Evolutionary conservation across 2,113 vertebrate species (phyloP).

Genomic region (Propithecus coquereli): DNA sequence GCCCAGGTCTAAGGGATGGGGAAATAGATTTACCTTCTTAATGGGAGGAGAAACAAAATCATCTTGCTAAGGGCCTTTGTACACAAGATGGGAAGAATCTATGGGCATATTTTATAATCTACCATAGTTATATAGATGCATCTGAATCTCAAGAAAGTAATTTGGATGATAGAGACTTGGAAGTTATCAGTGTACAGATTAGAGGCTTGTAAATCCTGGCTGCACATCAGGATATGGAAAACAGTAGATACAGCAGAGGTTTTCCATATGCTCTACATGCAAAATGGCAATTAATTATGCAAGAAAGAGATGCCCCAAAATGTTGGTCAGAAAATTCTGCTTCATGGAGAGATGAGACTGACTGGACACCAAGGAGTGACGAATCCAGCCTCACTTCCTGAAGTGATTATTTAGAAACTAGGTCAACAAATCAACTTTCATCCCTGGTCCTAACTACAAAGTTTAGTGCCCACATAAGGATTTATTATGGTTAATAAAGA

Average conservation of each 20-base stretch:
- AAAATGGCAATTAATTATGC: not conserved
- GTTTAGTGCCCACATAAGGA: not conserved
- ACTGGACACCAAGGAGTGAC: not conserved
- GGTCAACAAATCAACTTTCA: not conserved
- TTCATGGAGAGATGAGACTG: not conserved
- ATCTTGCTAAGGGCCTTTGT: not conserved
- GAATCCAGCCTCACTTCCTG: not conserved
- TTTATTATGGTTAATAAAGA: constrained; percentile 27
- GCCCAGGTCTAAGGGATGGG: not conserved
- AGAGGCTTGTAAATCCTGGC: not conserved
- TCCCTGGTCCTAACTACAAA: not conserved
- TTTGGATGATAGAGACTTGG: not conserved
- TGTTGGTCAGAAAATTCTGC: not conserved
- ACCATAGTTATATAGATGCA: not conserved
- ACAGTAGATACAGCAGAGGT: not conserved
- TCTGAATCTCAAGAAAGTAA: not conserved
- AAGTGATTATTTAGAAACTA: not conserved
- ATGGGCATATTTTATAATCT: not conserved
- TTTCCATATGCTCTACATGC: not conserved
- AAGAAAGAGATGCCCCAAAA: not conserved
- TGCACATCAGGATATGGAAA: not conserved
- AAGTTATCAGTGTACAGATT: not conserved
- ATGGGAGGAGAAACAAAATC: not conserved
- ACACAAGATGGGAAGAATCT: not conserved
- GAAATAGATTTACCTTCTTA: not conserved